Percentiles rank a stretch among this genome's conserved stretches.
Evolutionary conservation across 2,113 vertebrate genomes (phyloP).

Genomic region (Aegotheles bennettii): DNA sequence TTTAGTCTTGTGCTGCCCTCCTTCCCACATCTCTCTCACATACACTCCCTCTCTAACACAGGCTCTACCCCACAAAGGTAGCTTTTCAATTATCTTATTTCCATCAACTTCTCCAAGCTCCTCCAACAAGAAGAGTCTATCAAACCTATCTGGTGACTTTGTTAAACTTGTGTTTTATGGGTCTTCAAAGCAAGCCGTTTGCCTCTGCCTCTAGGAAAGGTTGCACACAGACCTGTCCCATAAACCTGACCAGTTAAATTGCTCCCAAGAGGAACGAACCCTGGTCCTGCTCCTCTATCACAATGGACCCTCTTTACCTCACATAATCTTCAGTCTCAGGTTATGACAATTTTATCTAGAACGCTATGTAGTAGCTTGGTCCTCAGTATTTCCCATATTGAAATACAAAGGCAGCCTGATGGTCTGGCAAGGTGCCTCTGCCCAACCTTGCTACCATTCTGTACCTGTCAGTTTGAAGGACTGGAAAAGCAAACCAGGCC

Average conservation of each 20-base stretch:
- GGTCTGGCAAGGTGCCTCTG: not conserved
- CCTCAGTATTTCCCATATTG: not conserved
- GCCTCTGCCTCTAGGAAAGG: not conserved
- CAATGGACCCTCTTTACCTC: not conserved
- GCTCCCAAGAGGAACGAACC: not conserved
- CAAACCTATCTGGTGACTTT: not conserved
- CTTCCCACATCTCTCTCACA: not conserved
- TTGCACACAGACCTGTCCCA: not conserved
- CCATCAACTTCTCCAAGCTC: not conserved
- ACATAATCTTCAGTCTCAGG: not conserved
- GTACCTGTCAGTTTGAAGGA: not conserved
- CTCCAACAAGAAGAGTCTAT: not conserved
- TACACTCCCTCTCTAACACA: not conserved
- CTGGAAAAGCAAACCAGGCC: not conserved
- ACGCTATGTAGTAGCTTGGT: not conserved
- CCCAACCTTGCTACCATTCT: not conserved
- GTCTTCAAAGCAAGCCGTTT: not conserved
- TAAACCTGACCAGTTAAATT: not conserved
- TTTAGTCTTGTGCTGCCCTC: not conserved
- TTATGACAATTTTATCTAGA: not conserved
- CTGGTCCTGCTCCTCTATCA: not conserved
- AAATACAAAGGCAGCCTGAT: not conserved
- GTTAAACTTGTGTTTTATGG: not conserved
- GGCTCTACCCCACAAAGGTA: not conserved
- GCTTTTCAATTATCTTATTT: not conserved